Base-by-base conservation (phyloP, 2,888 invertebrate species). In the Allacma fusca region DNA sequence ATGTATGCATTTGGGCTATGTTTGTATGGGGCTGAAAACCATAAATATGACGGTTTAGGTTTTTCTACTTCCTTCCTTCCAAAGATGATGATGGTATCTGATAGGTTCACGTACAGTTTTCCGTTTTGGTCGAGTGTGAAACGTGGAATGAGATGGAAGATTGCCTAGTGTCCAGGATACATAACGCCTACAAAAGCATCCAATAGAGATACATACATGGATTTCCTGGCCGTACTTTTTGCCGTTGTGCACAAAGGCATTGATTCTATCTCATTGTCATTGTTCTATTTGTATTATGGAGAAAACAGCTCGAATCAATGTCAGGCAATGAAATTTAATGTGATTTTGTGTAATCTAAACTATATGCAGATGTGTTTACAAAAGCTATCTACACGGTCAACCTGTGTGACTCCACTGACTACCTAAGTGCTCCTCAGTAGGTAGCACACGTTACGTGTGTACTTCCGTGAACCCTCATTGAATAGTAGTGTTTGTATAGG, bases 251-350 rank as follows among this genome's bases (percentile, higher is more conserved):
- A 62, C 23, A 62, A 23, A 19, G 62, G 2, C 24, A 13, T 62
- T 62, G 62, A 62, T 62, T 62, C 62, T 26, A 62, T 62, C 23
- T 26, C 26, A 16, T 34, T 40, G 40, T 69, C 69, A 43, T 43
- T 40, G 69, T 43, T 69, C 69, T 29, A 29, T 72, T 72, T 72
- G 59, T 59, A 50, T 72, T 72, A 29, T 26, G 13, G 24, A 1
- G 21, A 59, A 16, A 34, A 62, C 26, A 62, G 62, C 62, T 62
- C 62, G n/a, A n/a, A 24, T 44, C 34, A 72, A 44, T 44, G 24
- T 40, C 7, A 4, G 28, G 72, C 59, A 72, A 72, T 59, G 72
- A 72, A 72, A 72, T 57, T 59, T 28, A 72, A 59, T 59, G 59
- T 1, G 72, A 72, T 44, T 59, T 59, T 29, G 1, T 70, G 44